These are phyloP conservation scores for Brachyptera risi DNA, from an alignment of 2,888 invertebrate genomes.

Conservation along the genomic window DNA sequence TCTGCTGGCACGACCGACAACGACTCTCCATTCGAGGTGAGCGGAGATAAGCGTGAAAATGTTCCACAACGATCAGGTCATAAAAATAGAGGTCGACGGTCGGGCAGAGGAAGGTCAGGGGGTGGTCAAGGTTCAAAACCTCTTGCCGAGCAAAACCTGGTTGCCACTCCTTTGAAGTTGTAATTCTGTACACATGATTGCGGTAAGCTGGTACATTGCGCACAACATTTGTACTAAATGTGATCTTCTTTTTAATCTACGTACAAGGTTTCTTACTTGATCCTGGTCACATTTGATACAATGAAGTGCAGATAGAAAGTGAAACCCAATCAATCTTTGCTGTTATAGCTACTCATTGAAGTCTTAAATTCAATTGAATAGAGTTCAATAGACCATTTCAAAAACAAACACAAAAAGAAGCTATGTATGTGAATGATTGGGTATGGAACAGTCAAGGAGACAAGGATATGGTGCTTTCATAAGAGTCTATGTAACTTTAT, in stretches of 20 bases:
- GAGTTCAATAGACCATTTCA: no score
- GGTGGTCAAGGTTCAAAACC: slow-evolving; percentile 33
- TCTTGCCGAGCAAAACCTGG: slow-evolving; percentile 37
- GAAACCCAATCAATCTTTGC: no score
- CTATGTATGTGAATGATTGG: no score
- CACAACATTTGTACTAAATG: slow-evolving; percentile 11
- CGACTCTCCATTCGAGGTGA: slow-evolving; percentile 55
- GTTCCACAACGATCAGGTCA: slow-evolving; percentile 43
- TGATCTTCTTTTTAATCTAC: slow-evolving; percentile 4
- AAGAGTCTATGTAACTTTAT: no score
- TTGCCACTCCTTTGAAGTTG: slow-evolving; percentile 26
- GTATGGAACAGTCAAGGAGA: no score
- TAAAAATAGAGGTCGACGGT: slow-evolving; percentile 41
- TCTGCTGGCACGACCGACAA: slow-evolving; percentile 33
- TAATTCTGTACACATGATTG: not conserved
- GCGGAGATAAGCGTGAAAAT: slow-evolving; percentile 56
- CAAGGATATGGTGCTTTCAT: no score
- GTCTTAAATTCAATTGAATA: no score
- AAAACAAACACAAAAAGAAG: no score
- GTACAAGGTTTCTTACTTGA: not conserved
- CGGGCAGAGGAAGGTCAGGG: slow-evolving; percentile 46
- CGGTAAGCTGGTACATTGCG: slow-evolving; percentile 18
- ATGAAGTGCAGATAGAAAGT: no score
- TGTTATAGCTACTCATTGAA: no score
- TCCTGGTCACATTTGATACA: no score